Base-by-base conservation (phyloP, 2,797 vertebrate genomes). In the Hydrolagus colliei region DNA sequence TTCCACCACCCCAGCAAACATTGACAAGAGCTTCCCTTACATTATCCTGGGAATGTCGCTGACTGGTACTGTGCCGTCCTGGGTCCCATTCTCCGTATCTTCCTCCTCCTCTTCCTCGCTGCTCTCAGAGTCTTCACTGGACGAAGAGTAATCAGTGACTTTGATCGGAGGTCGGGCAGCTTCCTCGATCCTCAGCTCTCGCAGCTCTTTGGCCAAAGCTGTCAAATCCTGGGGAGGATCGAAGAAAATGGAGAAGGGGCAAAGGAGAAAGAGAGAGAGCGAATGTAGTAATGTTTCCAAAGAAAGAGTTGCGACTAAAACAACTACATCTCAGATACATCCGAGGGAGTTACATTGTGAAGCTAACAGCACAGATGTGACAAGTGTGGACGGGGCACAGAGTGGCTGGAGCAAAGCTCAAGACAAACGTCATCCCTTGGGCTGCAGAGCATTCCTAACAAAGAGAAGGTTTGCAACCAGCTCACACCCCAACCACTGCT, bases 121-220 rank as follows among this genome's bases (percentile, higher is more conserved):
- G 90, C 97, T 99, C 89, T 98, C 97, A 0, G 97, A 98, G 72
- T 99, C 97, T 88, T 99, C 98, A 0, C 98, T 99, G 90, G 97
- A 99, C 0, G 98, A 99, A 2, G 98, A 99, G 89, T 99, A 99
- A 91, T 99, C 97, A 0, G 97, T 99, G 91, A 99, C 98, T 89
- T 99, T 99, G 92, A 97, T 96, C 0, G 98, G 95, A 0, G 96
- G 97, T 0, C 98, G 96, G 87, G 96, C 97, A 72, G 96, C 96
- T 86, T 99, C 97, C 12, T 97, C 97, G 76, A 97, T 96, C 13
- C 98, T 95, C 87, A 99, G 93, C 90, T 99, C 98, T 72, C 97
- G 90, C 86, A 99, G 91, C 93, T 99, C 98, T 93, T 98, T 99
- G 89, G 98, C 98, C 92, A 99, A 92, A 78, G 98, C 97, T 1